Percentiles rank a stretch among this genome's conserved stretches.
These are phyloP conservation scores for Drosophila tristis DNA, from an alignment of 1,140 invertebrate species.

Conservation along the genomic window DNA sequence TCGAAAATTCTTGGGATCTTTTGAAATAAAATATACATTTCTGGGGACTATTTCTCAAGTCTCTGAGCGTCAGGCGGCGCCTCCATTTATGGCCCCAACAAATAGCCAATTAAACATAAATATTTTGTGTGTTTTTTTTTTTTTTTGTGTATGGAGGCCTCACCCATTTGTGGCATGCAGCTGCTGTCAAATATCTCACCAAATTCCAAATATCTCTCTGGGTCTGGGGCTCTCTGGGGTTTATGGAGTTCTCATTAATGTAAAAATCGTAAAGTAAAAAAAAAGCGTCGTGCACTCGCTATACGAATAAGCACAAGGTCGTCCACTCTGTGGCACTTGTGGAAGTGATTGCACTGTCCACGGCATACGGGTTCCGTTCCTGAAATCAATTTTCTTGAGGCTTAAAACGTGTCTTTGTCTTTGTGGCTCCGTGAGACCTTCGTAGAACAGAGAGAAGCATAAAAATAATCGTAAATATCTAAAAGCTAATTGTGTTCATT, in stretches of 20 bases:
- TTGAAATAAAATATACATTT: background rate
- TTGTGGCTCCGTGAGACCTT: conserved; percentile 27
- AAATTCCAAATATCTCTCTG: conserved; percentile 39
- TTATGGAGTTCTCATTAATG: conserved; percentile 66
- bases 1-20: background rate
- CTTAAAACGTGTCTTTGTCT: conserved; percentile 34
- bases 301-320: conserved; percentile 69
- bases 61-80: conserved; percentile 46
- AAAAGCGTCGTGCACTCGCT: conserved; percentile 1
- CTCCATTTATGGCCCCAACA: conserved; percentile 53
- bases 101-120: conserved; percentile 67
- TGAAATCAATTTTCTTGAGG: conserved; percentile 21
- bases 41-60: conserved; percentile 7
- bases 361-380: conserved; percentile 32
- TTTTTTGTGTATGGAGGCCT: conserved; percentile 41
- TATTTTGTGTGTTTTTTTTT: conserved; percentile 37
- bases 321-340: conserved; percentile 40
- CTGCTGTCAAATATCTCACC: conserved; percentile 23
- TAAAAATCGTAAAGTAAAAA: conserved; percentile 27
- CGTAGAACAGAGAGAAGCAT: conserved; percentile 27
- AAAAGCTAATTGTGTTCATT: conserved; percentile 52
- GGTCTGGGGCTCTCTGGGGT: too few species aligned
- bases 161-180: conserved; percentile 58
- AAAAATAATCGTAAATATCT: conserved; percentile 54
- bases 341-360: conserved; percentile 51